Conservation (phyloP, 2,113 vertebrate species). For the Clinocottus analis region DNA sequence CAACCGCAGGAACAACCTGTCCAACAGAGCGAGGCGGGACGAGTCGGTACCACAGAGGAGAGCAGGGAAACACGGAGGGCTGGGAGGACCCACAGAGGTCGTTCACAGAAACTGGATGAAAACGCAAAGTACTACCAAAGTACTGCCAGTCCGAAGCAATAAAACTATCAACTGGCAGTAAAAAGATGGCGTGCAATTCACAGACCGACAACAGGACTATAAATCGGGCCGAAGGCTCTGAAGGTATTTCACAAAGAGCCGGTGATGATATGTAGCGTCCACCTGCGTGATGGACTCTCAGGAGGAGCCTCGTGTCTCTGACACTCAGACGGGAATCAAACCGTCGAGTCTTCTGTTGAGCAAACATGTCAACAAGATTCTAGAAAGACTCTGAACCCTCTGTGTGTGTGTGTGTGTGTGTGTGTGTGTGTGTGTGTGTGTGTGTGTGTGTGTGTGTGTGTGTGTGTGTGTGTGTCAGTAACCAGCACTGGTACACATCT, state of each 20-base stretch:
- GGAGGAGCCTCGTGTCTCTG: no score
- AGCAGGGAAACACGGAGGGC: background rate
- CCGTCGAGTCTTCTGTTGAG: no score
- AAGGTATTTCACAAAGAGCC: background rate
- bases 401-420: background rate
- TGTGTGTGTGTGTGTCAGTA: background rate
- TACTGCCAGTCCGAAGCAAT: no score
- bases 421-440: accelerated
- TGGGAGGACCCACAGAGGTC: background rate
- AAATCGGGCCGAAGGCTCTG: background rate
- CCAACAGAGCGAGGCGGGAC: background rate
- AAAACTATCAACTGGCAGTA: background rate
- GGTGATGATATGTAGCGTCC: background rate
- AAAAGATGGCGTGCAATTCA: background rate
- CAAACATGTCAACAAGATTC: no score
- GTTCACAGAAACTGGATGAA: no score
- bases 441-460: accelerated
- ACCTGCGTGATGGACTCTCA: constrained; percentile 21
- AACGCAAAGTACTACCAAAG: no score
- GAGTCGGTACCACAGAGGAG: background rate
- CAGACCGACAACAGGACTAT: background rate
- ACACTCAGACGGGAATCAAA: no score
- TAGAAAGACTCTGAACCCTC: no score
- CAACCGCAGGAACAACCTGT: constrained; percentile 40
- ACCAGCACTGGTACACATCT: constrained; percentile 2